phyloP scores from a whole-genome alignment of 2,888 invertebrate species.

The Phytoseiulus persimilis region DNA sequence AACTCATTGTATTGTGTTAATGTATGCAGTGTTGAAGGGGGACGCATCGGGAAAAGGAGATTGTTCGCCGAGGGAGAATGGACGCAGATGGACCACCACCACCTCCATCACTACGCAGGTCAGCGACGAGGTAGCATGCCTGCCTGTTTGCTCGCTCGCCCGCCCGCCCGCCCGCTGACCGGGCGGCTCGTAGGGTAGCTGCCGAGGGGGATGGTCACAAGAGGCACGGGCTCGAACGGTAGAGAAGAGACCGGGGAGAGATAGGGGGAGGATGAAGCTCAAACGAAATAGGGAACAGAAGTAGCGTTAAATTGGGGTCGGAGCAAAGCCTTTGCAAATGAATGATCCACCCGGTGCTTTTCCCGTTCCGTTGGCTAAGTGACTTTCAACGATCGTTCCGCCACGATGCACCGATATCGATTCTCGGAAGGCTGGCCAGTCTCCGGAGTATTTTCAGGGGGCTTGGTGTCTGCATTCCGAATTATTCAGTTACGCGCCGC shows the following conservation, averaged over 20 bases:
- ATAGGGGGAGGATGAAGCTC: neutral
- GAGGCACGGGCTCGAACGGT: neutral
- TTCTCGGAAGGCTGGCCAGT: neutral
- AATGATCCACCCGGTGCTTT: neutral
- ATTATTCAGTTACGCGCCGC: too few relatives aligned
- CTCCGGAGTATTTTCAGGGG: too few relatives aligned
- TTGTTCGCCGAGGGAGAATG: neutral
- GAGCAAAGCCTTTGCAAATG: neutral
- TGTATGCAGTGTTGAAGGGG: neutral
- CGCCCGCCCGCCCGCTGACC: neutral
- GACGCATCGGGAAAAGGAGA: neutral
- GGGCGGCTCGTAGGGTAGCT: neutral
- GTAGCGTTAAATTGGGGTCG: neutral
- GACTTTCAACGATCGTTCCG: too few relatives aligned
- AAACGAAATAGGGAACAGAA: neutral
- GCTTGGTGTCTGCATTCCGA: too few relatives aligned
- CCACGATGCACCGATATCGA: neutral
- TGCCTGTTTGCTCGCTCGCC: neutral
- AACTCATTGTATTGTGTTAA: constrained; percentile 5
- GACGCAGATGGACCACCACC: neutral
- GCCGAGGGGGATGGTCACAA: neutral
- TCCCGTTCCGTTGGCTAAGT: neutral
- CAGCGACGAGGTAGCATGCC: neutral
- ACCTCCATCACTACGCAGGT: neutral
- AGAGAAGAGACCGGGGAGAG: neutral